A percentile compares a stretch with the other conserved stretches of the same genome.
These are phyloP conservation scores for Prostheceraeus crozeri DNA, from an alignment of 2,888 invertebrate genomes.

Conservation along the genomic window DNA sequence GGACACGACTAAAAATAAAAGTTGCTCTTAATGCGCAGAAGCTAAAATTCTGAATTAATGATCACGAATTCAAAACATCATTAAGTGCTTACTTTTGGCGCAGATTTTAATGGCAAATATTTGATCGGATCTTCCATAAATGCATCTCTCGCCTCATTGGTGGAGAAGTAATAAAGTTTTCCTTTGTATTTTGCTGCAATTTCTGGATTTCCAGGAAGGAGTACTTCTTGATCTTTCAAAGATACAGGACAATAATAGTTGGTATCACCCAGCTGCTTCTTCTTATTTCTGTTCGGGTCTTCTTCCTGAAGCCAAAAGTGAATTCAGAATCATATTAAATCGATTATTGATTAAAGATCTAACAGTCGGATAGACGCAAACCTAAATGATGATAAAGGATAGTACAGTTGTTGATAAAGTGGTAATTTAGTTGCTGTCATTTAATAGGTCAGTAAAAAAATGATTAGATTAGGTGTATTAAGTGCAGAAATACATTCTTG, in stretches of 20 bases:
- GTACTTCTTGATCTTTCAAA: slow-evolving; percentile 46
- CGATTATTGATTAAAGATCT: neutral
- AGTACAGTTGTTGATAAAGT: too few relatives aligned
- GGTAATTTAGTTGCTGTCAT: too few relatives aligned
- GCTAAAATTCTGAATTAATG: too few relatives aligned
- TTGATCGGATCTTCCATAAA: slow-evolving; percentile 50
- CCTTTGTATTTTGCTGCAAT: slow-evolving; percentile 52
- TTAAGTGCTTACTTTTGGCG: slow-evolving; percentile 46
- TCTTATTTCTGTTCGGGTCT: slow-evolving; percentile 51
- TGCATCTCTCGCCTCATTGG: slow-evolving; percentile 48
- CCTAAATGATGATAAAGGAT: too few relatives aligned
- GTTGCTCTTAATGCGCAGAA: too few relatives aligned
- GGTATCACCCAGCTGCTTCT: slow-evolving; percentile 55
- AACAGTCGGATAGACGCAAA: neutral
- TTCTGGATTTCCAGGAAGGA: slow-evolving; percentile 56
- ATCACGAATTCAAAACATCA: neutral
- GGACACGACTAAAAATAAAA: too few relatives aligned
- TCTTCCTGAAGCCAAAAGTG: slow-evolving; percentile 45
- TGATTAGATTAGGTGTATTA: too few relatives aligned
- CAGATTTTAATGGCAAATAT: slow-evolving; percentile 47
- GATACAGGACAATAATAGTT: slow-evolving; percentile 56
- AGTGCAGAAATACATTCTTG: too few relatives aligned
- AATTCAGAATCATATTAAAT: slow-evolving; percentile 5
- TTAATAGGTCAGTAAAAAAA: too few relatives aligned
- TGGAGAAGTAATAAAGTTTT: slow-evolving; percentile 53